phyloP scores from a whole-genome alignment of 2,888 invertebrate genomes.

The Diaprepes abbreviatus region DNA sequence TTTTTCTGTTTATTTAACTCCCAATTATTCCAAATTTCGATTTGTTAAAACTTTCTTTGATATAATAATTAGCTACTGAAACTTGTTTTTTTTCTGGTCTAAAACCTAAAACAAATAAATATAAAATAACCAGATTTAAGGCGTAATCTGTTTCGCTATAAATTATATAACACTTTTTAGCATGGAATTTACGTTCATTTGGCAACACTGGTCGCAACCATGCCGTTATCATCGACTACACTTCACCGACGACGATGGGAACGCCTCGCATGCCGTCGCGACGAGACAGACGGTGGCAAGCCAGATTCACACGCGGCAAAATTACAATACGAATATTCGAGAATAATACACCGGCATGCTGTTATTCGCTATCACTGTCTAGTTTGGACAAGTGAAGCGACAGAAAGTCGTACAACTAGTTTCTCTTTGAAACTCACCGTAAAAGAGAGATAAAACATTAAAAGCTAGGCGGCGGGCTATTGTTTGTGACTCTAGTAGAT shows the following conservation, averaged over 20 bases:
- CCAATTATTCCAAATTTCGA: too few species aligned
- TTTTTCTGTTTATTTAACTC: too few species aligned
- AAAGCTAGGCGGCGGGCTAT: neutral
- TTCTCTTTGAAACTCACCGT: conserved; percentile 8
- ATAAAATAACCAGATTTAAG: too few species aligned
- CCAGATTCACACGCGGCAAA: conserved; percentile 22
- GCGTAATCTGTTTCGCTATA: too few species aligned
- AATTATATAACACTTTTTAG: too few species aligned
- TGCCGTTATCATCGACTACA: conserved; percentile 27
- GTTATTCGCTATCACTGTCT: conserved; percentile 8
- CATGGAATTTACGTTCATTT: too few species aligned
- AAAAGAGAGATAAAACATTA: conserved; percentile 1
- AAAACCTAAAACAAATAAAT: too few species aligned
- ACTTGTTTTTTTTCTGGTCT: too few species aligned
- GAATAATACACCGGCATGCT: neutral
- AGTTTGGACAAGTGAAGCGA: conserved; percentile 7
- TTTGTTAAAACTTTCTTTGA: too few species aligned
- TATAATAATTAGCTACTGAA: too few species aligned
- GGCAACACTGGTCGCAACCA: neutral
- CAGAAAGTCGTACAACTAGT: conserved; percentile 1
- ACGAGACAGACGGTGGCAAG: conserved; percentile 25
- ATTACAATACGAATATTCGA: conserved; percentile 10
- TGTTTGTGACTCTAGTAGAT: conserved; percentile 7
- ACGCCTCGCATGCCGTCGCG: conserved; percentile 29
- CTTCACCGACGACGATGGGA: conserved; percentile 1